Conservation (phyloP, 2,113 vertebrate genomes). For the Tragelaphus strepsiceros region DNA sequence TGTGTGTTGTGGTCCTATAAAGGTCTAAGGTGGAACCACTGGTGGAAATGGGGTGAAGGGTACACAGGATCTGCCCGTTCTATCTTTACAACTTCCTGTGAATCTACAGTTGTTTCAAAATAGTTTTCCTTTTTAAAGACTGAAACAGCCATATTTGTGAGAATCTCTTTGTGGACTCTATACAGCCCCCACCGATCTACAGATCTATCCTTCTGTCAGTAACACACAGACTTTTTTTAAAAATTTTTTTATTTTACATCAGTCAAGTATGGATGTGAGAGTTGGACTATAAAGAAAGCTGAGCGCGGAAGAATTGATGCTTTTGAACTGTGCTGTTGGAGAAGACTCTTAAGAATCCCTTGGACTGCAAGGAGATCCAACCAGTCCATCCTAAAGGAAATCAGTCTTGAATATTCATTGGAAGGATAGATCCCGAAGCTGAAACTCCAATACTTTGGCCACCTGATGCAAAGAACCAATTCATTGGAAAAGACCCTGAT, state of each 20-base stretch:
- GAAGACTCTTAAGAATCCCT: too few species aligned
- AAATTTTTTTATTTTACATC: not conserved
- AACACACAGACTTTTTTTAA: not conserved
- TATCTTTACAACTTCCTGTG: not conserved
- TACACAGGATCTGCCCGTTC: not conserved
- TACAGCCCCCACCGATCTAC: not conserved
- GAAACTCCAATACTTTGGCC: not conserved
- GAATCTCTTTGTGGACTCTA: not conserved
- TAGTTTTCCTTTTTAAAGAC: not conserved
- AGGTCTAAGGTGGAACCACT: not conserved
- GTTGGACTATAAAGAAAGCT: too few species aligned
- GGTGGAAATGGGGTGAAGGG: not conserved
- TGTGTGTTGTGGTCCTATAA: not conserved
- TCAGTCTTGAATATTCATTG: not conserved
- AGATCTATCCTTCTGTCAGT: not conserved
- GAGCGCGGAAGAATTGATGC: too few species aligned
- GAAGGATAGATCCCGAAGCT: not conserved
- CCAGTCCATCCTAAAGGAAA: not conserved
- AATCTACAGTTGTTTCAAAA: not conserved
- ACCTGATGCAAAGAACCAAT: fast-evolving
- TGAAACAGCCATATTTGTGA: not conserved
- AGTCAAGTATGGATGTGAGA: too few species aligned
- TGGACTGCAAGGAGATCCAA: not conserved
- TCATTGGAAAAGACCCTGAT: not conserved
- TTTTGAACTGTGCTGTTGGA: too few species aligned